Percentiles rank a stretch among this genome's conserved stretches.
Evolutionary conservation across 2,888 invertebrate genomes (phyloP).

Genomic region (Gymnoscelis rufifasciata): DNA sequence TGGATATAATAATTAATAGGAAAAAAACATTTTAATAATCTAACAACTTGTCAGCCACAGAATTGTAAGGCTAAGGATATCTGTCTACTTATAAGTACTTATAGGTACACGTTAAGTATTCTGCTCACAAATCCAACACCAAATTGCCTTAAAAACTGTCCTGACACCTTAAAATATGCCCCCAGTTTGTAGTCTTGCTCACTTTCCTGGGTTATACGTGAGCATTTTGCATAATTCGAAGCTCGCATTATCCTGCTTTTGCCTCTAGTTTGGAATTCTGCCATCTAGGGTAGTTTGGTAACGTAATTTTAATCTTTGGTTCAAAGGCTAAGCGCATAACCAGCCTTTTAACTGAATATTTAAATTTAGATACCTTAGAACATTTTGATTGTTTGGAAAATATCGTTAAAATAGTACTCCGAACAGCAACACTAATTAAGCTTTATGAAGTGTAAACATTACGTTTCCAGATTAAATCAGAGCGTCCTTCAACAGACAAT

Average conservation of each 20-base stretch:
- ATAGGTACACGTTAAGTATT: constrained; percentile 7
- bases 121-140: constrained; percentile 15
- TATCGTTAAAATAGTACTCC: no score
- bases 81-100: background rate
- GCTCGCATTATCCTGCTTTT: constrained; percentile 43
- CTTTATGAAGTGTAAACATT: no score
- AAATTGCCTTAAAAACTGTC: constrained; percentile 23
- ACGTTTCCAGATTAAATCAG: no score
- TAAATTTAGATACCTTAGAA: no score
- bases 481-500: no score
- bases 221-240: constrained; percentile 49
- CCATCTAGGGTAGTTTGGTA: constrained; percentile 38
- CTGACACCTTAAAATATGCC: constrained; percentile 40
- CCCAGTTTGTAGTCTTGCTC: constrained; percentile 35
- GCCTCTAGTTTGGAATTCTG: constrained; percentile 43
- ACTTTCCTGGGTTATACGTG: constrained; percentile 39
- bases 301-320: constrained; percentile 35
- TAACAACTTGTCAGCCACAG: no score
- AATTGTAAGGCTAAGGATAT: no score
- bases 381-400: no score
- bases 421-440: no score
- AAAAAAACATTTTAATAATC: no score
- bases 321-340: constrained; percentile 3
- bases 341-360: background rate
- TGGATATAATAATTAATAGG: no score